Conservation (phyloP, 2,113 vertebrate species). For the Castor canadensis region DNA sequence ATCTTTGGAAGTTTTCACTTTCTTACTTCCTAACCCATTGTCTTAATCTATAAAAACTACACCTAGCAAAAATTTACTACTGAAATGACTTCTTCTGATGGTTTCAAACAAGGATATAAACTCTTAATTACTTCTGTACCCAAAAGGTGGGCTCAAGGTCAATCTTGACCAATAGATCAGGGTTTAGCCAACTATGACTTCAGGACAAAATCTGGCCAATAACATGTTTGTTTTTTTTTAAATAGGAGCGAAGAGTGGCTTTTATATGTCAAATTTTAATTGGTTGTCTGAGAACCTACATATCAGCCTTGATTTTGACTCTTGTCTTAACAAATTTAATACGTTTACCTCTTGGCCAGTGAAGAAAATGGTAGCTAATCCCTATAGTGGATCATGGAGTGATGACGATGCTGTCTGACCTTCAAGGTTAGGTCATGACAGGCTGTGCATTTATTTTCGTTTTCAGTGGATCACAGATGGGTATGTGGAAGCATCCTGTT, state of each 20-base stretch:
- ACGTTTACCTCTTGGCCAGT: not conserved
- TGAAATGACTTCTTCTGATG: not conserved
- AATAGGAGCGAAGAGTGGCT: no score
- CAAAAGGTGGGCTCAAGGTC: not conserved
- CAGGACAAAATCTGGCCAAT: not conserved
- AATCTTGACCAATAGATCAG: not conserved
- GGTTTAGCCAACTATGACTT: not conserved
- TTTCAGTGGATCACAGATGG: no score
- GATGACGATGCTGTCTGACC: not conserved
- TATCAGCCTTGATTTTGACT: not conserved
- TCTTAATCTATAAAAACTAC: not conserved
- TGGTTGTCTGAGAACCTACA: not conserved
- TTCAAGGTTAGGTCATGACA: not conserved
- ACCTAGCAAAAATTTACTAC: not conserved
- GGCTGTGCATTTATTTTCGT: rapidly evolving
- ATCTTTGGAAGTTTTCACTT: not conserved
- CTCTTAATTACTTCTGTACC: not conserved
- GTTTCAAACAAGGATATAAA: not conserved
- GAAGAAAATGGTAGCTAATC: not conserved
- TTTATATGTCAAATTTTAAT: not conserved
- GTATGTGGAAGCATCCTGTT: no score
- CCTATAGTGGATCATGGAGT: not conserved
- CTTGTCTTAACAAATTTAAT: not conserved
- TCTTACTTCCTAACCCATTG: not conserved
- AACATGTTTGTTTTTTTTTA: not conserved